Percentiles rank a stretch among this genome's conserved stretches.
These are phyloP conservation scores for Pelusios castaneus DNA, from an alignment of 2,113 vertebrate species.

Conservation along the genomic window DNA sequence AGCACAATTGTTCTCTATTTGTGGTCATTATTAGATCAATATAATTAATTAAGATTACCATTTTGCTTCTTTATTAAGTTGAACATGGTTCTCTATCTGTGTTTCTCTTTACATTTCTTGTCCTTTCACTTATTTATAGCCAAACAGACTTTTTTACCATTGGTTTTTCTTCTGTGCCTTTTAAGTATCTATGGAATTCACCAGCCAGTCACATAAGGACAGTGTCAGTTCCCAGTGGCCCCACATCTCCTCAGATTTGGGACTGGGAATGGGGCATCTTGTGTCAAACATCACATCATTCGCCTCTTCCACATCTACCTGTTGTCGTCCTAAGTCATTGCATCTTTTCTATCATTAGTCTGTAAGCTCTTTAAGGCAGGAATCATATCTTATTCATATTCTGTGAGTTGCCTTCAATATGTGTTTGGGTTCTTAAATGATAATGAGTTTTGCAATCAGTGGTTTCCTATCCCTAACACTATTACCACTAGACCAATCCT, in stretches of 20 bases:
- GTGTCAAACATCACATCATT: fast-evolving
- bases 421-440: neutral
- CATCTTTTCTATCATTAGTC: neutral
- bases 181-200: neutral
- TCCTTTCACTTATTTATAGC: conserved; percentile 9
- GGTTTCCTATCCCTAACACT: neutral
- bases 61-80: conserved; percentile 12
- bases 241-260: neutral
- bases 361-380: neutral
- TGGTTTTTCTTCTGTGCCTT: neutral
- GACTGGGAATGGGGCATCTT: neutral
- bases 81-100: neutral
- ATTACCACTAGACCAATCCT: neutral
- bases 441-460: neutral
- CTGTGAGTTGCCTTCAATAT: neutral
- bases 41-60: neutral
- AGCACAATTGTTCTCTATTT: neutral
- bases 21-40: neutral
- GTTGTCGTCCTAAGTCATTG: neutral
- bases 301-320: neutral
- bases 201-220: neutral
- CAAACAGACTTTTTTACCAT: neutral
- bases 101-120: neutral
- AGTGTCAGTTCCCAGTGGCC: fast-evolving
- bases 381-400: neutral